A percentile compares a stretch with the other conserved stretches of the same genome.
phyloP scores from a whole-genome alignment of 2,797 vertebrate species.

The Poliocrania exsul region DNA sequence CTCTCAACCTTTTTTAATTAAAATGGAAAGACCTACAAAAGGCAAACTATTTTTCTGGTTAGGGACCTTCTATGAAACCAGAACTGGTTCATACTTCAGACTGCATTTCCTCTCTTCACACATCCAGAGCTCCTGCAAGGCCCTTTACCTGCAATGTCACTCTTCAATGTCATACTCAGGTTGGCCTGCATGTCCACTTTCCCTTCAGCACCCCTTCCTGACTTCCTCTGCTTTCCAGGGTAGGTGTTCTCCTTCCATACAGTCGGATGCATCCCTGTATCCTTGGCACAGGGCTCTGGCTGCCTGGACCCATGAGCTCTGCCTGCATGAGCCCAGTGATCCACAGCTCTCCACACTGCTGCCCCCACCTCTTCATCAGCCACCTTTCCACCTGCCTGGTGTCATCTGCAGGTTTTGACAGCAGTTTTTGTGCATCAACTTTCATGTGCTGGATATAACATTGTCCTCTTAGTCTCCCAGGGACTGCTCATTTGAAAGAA shows the following conservation, averaged over 20 bases:
- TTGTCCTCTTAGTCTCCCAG: neutral
- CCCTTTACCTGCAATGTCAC: neutral
- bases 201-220: neutral
- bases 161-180: neutral
- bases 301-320: fast-evolving
- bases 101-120: neutral
- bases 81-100: neutral
- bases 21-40: neutral
- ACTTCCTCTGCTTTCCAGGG: neutral
- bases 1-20: neutral
- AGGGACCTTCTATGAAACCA: neutral
- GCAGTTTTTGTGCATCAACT: neutral
- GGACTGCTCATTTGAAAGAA: neutral
- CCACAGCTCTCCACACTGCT: neutral
- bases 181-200: neutral
- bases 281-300: neutral
- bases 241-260: fast-evolving
- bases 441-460: neutral
- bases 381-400: neutral
- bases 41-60: neutral
- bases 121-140: neutral
- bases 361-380: neutral
- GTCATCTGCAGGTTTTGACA: neutral
- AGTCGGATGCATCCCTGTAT: neutral
- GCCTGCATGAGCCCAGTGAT: neutral